Percentiles rank a stretch among this genome's conserved stretches.
These are phyloP conservation scores for Eledone cirrhosa DNA, from an alignment of 2,888 invertebrate genomes.

Conservation along the genomic window DNA sequence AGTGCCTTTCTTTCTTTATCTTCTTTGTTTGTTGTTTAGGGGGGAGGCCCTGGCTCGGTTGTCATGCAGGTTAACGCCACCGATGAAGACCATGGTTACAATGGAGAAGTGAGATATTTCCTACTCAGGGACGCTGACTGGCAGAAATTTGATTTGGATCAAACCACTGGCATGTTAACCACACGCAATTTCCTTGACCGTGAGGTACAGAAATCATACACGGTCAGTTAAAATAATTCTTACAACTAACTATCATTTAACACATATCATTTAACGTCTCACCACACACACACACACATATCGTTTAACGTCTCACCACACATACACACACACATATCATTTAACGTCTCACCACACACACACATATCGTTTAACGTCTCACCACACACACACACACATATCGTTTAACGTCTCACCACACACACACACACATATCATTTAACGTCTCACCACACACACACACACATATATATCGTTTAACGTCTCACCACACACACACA, in stretches of 20 bases:
- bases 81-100: slow-evolving; percentile 84
- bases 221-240: slow-evolving; percentile 69
- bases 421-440: no score
- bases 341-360: no score
- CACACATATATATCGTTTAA: no score
- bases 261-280: no score
- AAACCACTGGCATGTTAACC: slow-evolving; percentile 78
- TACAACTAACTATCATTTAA: neutral
- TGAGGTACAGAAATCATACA: slow-evolving; percentile 78
- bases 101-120: slow-evolving; percentile 88
- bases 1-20: no score
- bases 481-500: no score
- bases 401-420: no score
- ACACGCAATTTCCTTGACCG: slow-evolving; percentile 78
- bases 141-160: slow-evolving; percentile 83
- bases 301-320: neutral
- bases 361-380: no score
- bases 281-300: neutral
- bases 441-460: no score
- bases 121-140: slow-evolving; percentile 75
- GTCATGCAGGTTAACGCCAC: slow-evolving; percentile 74
- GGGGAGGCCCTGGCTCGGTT: slow-evolving; percentile 43
- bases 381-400: no score
- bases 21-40: slow-evolving; percentile 40
- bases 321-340: no score